phyloP scores from a whole-genome alignment of 1,140 invertebrate genomes.

The Sitodiplosis mosellana region DNA sequence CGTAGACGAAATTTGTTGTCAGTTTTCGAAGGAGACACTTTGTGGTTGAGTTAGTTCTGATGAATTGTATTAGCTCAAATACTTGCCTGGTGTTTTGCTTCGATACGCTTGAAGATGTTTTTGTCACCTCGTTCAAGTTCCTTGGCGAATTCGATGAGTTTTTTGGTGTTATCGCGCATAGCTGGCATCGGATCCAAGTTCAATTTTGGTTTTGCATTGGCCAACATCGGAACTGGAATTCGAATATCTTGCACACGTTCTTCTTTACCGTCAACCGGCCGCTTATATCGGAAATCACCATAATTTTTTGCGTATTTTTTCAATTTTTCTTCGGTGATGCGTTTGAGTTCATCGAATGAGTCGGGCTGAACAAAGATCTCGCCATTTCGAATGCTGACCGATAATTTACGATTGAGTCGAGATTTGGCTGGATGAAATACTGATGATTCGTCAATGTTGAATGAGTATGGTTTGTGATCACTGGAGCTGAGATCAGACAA shows the following conservation, averaged over 20 bases:
- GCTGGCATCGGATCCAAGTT: too few species aligned
- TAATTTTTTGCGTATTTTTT: too few species aligned
- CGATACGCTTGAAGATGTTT: neutral
- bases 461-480: constrained; percentile 10
- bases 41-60: neutral
- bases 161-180: neutral
- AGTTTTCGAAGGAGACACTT: neutral
- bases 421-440: constrained; percentile 12
- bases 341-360: too few species aligned
- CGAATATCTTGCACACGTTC: too few species aligned
- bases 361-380: neutral
- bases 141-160: neutral
- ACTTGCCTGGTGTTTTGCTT: constrained; percentile 15
- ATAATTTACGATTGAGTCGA: too few species aligned
- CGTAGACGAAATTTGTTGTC: neutral
- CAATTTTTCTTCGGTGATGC: too few species aligned
- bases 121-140: neutral
- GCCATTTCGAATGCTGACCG: neutral
- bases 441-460: constrained; percentile 17
- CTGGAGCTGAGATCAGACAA: too few species aligned
- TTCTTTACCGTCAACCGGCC: too few species aligned
- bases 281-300: too few species aligned
- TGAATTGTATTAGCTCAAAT: neutral
- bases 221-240: too few species aligned
- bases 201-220: too few species aligned